A percentile compares a stretch with the other conserved stretches of the same genome.
These are phyloP conservation scores for Petrosia ficiformis DNA, from an alignment of 37 sponge, comb jelly and placozoan species.

Conservation along the genomic window DNA sequence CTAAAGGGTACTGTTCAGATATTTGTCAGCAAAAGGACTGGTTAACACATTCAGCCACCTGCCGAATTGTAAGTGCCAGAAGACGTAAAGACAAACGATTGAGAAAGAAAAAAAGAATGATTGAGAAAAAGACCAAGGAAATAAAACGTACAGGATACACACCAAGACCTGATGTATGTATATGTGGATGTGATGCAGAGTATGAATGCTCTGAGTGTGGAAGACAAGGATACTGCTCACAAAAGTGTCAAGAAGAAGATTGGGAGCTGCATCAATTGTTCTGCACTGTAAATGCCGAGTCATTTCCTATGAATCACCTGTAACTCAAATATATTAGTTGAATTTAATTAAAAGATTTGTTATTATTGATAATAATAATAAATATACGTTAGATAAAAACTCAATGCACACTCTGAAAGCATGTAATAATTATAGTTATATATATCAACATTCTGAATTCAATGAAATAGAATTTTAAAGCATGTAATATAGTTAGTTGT, in stretches of 20 bases:
- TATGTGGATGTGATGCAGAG: slow-evolving; percentile 70
- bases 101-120: slow-evolving; percentile 13
- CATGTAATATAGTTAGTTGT: too few relatives aligned
- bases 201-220: slow-evolving; percentile 79
- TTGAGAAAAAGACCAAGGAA: background rate
- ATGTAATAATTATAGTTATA: background rate
- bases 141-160: background rate
- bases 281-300: too few relatives aligned
- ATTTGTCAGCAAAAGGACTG: slow-evolving; percentile 73
- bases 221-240: slow-evolving; percentile 74
- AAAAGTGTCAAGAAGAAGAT: slow-evolving; percentile 64
- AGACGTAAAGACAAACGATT: background rate
- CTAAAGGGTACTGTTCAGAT: slow-evolving; percentile 67
- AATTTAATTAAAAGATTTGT: too few relatives aligned
- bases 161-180: slow-evolving; percentile 45
- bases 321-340: too few relatives aligned
- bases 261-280: slow-evolving; percentile 47
- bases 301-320: too few relatives aligned
- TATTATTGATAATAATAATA: background rate
- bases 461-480: too few relatives aligned
- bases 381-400: background rate
- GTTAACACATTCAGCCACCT: slow-evolving; percentile 25
- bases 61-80: slow-evolving; percentile 9
- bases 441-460: too few relatives aligned
- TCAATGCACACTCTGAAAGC: background rate